Base-by-base conservation (phyloP, 2,113 vertebrate genomes). In the Mus spicilegus region DNA sequence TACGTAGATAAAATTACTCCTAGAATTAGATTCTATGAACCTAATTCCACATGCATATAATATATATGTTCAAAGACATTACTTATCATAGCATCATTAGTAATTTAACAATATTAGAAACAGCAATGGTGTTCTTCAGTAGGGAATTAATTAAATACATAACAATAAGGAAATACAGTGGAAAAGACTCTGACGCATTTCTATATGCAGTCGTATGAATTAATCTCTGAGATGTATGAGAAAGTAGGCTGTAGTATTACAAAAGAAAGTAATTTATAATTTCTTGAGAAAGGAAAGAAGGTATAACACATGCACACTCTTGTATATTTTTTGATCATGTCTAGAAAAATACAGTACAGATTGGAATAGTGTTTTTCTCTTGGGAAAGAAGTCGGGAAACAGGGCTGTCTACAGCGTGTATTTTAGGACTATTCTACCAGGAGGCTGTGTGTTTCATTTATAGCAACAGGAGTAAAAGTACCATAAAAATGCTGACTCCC, bases 91-190 rank as follows among this genome's bases (percentile, higher is more conserved):
- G 42, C 19, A 54, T 76, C 63, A 88, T 92, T 94, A 94, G 75
- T 81, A 85, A 95, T 87, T 84, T 84, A 58, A 93, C 63, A 87
- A 87, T 39, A 87, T 56, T 84, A 19, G 46, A 88, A 61, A 61
- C 0, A 67, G 70, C 20, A 22, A 73, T 61, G 46, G 30, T 10
- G 73, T 65, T 72, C 82, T 94, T 96, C 88, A 58, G 56, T 22
- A 89, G 84, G 78, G 80, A 94, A 92, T 96, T 70, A 95, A 97
- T 90, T 95, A 92, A 93, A 73, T 28, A 49, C 2, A 77, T 90
- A 49, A 65, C 46, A 80, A 75, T 39, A 72, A 54, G 72, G 49
- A 28, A 85, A 51, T 39, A 46, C 28, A 69, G 72, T 91, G 39
- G 72, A 36, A 58, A 26, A 69, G 7, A 28, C 1, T 78, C 78